Base-by-base conservation (phyloP, 2,113 vertebrate species). In the Chaetops frenatus region DNA sequence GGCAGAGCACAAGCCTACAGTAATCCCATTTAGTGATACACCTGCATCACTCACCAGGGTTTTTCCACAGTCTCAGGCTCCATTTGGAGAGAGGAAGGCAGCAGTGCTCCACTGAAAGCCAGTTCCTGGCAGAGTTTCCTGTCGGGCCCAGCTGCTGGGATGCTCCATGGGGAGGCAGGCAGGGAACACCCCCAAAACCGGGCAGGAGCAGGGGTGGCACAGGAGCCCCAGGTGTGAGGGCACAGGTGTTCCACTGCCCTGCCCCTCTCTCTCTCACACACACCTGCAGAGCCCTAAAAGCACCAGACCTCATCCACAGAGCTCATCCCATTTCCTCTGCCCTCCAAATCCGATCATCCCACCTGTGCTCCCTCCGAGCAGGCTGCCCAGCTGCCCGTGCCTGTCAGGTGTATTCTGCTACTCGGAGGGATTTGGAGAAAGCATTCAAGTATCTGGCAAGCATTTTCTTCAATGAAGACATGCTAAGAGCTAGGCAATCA, bases 391-490 rank as follows among this genome's bases (percentile, higher is more conserved):
- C 60, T 89, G 58, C 87, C 64, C 31, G 9, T 44, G 90, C 53
- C 88, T 86, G 21, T 62, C 90, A 88, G 84, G 80, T 94, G 60
- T 7, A 24, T 53, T 53, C 76, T 88, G 71, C 67, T 72, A 60
- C 85, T 29, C 61, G 66, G 51, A 92, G 42, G 48, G 48, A 69
- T 89, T 42, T 87, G 66, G 85, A 80, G 38, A 86, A 58, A 86
- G 65, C 36, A 73, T 86, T 87, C 40, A 81, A 92, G 56, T 80
- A 50, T 81, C 87, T 95, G 94, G 84, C 89, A 93, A 86, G 76
- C 29, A n/a, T 95, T 91, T 96, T 95, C 79, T 81, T 97, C 94
- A 96, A 94, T 97, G 95, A 95, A 95, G 92, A 92, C 38, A 89
- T 20, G 53, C 80, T 92, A 77, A 50, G 92, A 94, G 87, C 93